These are phyloP conservation scores for Tenebrio molitor DNA, from an alignment of 1,140 invertebrate genomes.

Conservation along the genomic window DNA sequence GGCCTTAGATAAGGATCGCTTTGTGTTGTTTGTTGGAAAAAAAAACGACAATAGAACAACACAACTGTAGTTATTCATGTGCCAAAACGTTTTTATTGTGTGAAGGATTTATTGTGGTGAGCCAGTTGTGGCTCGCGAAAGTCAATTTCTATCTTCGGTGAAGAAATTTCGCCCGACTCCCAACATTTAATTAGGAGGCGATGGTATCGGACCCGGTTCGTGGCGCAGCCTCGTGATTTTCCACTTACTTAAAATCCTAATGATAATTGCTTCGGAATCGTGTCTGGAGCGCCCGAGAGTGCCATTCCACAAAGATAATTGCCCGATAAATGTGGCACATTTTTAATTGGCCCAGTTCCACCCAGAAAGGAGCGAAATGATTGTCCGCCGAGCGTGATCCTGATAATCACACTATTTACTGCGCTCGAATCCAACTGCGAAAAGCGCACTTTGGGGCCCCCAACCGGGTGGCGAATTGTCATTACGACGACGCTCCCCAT, in stretches of 20 bases:
- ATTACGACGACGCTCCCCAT: too few relatives aligned
- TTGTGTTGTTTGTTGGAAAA: conserved; percentile 33
- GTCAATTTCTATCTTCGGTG: background rate
- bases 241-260: conserved; percentile 34
- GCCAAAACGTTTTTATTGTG: conserved; percentile 29
- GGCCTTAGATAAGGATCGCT: conserved; percentile 46
- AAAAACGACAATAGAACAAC: conserved; percentile 33
- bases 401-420: too few relatives aligned
- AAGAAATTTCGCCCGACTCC: background rate
- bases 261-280: conserved; percentile 20
- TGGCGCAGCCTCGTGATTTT: conserved; percentile 27
- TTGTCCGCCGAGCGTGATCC: too few relatives aligned
- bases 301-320: conserved; percentile 17
- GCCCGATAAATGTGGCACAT: conserved; percentile 28
- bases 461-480: too few relatives aligned
- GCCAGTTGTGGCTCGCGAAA: background rate
- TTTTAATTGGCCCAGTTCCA: conserved; percentile 3
- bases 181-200: conserved; percentile 22
- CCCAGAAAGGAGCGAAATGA: too few relatives aligned
- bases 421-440: too few relatives aligned
- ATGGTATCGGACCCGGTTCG: conserved; percentile 21
- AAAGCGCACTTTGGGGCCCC: too few relatives aligned
- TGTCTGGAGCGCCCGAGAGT: background rate
- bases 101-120: conserved; percentile 9
- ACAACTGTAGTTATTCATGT: conserved; percentile 30